A percentile compares a stretch with the other conserved stretches of the same genome.
Conservation (phyloP, 37 sponge, comb jelly and placozoan species). For the Ephydatia muelleri region DNA sequence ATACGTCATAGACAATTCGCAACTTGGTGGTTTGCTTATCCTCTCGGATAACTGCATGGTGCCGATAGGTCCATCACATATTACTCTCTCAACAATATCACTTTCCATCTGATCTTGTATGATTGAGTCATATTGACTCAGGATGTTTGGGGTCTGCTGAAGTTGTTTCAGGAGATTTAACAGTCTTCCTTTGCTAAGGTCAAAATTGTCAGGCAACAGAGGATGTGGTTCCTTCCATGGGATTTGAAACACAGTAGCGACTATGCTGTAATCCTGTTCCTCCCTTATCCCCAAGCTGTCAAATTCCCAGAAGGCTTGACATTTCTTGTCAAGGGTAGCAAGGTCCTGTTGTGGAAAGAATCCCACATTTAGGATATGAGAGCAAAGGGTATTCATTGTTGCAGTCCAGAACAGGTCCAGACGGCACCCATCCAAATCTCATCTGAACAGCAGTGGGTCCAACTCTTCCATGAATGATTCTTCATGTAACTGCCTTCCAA, state of each 20-base stretch:
- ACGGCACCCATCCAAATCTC: slow-evolving; percentile 14
- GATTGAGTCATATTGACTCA: slow-evolving; percentile 7
- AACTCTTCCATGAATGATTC: slow-evolving; percentile 2
- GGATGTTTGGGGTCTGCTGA: neutral
- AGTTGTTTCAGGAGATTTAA: slow-evolving; percentile 10
- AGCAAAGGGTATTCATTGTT: neutral
- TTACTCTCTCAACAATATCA: slow-evolving; percentile 24
- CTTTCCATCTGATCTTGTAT: slow-evolving; percentile 29
- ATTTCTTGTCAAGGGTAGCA: neutral
- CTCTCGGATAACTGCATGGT: slow-evolving; percentile 27
- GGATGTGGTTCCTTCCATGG: slow-evolving; percentile 40
- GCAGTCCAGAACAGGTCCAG: slow-evolving; percentile 11
- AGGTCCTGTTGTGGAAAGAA: neutral
- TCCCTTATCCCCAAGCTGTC: slow-evolving; percentile 25
- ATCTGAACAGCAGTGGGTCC: slow-evolving; percentile 13
- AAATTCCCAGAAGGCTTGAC: slow-evolving; percentile 22
- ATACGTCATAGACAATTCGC: slow-evolving; percentile 38
- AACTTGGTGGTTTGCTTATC: slow-evolving; percentile 38
- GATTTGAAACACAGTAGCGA: neutral
- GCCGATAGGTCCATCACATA: neutral
- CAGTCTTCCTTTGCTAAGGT: slow-evolving; percentile 11
- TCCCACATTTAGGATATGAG: neutral
- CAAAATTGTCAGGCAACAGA: slow-evolving; percentile 19
- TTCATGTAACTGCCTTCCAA: slow-evolving; percentile 37
- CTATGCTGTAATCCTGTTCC: slow-evolving; percentile 2